phyloP scores from a whole-genome alignment of 1,140 invertebrate genomes.

The Drosophila sproati region DNA sequence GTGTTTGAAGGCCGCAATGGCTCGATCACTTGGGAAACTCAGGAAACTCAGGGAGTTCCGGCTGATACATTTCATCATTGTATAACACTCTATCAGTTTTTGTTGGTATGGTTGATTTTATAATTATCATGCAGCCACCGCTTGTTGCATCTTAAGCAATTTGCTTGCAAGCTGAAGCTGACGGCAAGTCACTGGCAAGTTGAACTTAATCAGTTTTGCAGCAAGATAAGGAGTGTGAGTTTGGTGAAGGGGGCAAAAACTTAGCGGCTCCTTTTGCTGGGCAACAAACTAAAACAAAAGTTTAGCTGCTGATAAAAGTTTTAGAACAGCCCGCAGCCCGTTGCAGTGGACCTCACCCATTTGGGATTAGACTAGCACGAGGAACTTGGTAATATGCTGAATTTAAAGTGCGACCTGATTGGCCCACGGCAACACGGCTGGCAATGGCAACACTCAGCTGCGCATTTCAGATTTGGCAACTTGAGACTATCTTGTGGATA shows the following conservation, averaged over 20 bases:
- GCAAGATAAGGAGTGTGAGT: constrained; percentile 2
- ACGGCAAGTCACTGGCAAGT: constrained; percentile 10
- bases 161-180: constrained; percentile 31
- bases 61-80: too few relatives aligned
- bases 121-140: not conserved
- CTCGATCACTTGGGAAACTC: too few relatives aligned
- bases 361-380: not conserved
- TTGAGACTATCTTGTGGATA: constrained; percentile 17
- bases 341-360: not conserved
- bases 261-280: constrained; percentile 60
- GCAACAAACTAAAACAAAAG: constrained; percentile 80
- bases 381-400: not conserved
- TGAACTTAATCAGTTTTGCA: constrained; percentile 72
- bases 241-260: constrained; percentile 24
- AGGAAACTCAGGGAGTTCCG: too few relatives aligned
- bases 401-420: constrained; percentile 25
- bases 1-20: too few relatives aligned
- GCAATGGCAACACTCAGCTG: not conserved
- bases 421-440: constrained; percentile 11
- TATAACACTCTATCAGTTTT: too few relatives aligned
- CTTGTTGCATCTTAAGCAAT: constrained; percentile 28
- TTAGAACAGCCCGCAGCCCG: not conserved
- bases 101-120: too few relatives aligned
- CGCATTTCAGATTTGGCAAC: constrained; percentile 28
- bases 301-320: constrained; percentile 69